Conservation (phyloP, 2,888 invertebrate species). For the Chymomyza amoena region DNA sequence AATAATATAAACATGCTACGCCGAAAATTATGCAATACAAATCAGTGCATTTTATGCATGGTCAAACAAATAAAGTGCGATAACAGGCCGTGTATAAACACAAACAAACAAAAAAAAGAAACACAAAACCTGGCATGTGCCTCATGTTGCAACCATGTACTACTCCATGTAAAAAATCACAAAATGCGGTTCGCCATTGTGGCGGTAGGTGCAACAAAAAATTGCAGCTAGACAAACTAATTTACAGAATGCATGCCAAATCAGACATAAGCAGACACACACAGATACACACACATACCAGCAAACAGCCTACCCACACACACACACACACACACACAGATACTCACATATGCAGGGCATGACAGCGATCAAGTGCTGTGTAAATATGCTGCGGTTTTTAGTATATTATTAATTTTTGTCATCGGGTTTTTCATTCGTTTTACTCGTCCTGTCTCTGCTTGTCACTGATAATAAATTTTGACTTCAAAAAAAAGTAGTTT, state of each 20-base stretch:
- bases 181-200: slow-evolving; percentile 14
- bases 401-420: slow-evolving; percentile 72
- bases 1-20: slow-evolving; percentile 37
- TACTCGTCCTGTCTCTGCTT: slow-evolving; percentile 42
- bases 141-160: neutral
- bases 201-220: neutral
- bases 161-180: neutral
- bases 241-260: slow-evolving; percentile 39
- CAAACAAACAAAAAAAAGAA: slow-evolving; percentile 1
- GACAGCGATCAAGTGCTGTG: slow-evolving; percentile 56
- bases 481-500: slow-evolving; percentile 24
- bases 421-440: slow-evolving; percentile 36
- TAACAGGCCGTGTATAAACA: slow-evolving; percentile 1
- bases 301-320: neutral
- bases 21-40: slow-evolving; percentile 55
- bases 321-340: neutral
- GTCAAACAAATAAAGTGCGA: slow-evolving; percentile 34
- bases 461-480: slow-evolving; percentile 69
- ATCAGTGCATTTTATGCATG: slow-evolving; percentile 62
- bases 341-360: neutral
- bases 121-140: slow-evolving; percentile 13
- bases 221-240: slow-evolving; percentile 43
- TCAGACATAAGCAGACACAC: slow-evolving; percentile 16
- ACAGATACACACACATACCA: neutral
- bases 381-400: slow-evolving; percentile 71